A percentile compares a stretch with the other conserved stretches of the same genome.
phyloP scores from a whole-genome alignment of 37 sponge, comb jelly and placozoan genomes.

The Spongilla lacustris region DNA sequence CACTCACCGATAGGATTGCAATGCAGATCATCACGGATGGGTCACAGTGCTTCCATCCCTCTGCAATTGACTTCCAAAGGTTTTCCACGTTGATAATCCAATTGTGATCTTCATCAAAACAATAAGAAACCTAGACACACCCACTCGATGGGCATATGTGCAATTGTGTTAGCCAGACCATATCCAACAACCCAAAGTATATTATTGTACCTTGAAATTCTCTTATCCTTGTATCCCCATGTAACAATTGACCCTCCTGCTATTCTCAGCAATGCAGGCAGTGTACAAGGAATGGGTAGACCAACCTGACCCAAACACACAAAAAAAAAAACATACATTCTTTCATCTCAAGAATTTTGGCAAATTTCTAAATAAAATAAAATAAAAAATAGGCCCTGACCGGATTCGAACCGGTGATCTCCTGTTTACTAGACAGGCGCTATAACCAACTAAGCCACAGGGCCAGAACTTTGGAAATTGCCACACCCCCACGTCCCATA shows the following conservation, averaged over 20 bases:
- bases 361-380: constrained; percentile 53
- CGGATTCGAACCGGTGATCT: constrained; percentile 90
- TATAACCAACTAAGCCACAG: constrained; percentile 90
- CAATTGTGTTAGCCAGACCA: too few species aligned
- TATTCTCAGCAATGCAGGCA: constrained; percentile 73
- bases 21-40: constrained; percentile 85
- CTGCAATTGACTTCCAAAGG: constrained; percentile 42
- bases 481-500: too few species aligned
- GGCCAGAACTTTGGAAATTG: too few species aligned
- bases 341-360: constrained; percentile 77
- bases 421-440: constrained; percentile 92
- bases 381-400: constrained; percentile 61
- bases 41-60: constrained; percentile 41
- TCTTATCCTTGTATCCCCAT: too few species aligned
- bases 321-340: too few species aligned
- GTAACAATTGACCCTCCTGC: too few species aligned
- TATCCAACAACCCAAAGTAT: too few species aligned
- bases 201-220: too few species aligned
- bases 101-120: constrained; percentile 76
- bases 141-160: too few species aligned
- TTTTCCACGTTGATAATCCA: constrained; percentile 77
- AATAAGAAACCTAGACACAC: constrained; percentile 76
- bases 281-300: constrained; percentile 94
- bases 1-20: constrained; percentile 86
- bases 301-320: constrained; percentile 70